A percentile compares a stretch with the other conserved stretches of the same genome.
These are phyloP conservation scores for Nemurella pictetii DNA, from an alignment of 2,888 invertebrate species.

Conservation along the genomic window DNA sequence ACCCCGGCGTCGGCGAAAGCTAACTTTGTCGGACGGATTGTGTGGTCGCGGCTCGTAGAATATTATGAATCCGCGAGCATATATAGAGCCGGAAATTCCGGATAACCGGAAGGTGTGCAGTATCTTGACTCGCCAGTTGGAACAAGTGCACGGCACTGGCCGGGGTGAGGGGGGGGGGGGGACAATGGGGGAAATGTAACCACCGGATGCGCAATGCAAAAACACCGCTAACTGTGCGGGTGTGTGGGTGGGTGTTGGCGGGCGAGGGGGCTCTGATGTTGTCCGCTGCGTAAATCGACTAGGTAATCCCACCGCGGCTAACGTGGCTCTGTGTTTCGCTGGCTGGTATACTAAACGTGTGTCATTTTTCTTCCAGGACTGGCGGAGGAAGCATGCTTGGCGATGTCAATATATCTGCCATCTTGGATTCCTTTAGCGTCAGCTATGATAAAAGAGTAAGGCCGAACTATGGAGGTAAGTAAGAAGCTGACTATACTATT, in stretches of 20 bases:
- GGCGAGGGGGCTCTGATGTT: background rate
- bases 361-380: slow-evolving; percentile 58
- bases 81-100: background rate
- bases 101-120: background rate
- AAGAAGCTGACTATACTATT: background rate
- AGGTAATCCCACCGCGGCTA: background rate
- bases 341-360: background rate
- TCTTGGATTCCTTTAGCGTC: slow-evolving; percentile 92
- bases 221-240: background rate
- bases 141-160: background rate
- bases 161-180: too few relatives aligned
- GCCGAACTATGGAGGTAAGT: slow-evolving; percentile 97
- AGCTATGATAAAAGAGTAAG: slow-evolving; percentile 99
- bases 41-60: background rate
- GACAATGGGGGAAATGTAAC: background rate
- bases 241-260: background rate
- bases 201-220: background rate
- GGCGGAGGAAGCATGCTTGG: slow-evolving; percentile 83
- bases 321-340: too few relatives aligned
- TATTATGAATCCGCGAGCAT: background rate
- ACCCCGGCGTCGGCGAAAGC: background rate
- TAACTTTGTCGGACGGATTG: background rate
- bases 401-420: slow-evolving; percentile 93
- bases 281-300: background rate
- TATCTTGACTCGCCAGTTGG: background rate